phyloP scores from a whole-genome alignment of 2,888 invertebrate genomes.

The Campoplex nolae region DNA sequence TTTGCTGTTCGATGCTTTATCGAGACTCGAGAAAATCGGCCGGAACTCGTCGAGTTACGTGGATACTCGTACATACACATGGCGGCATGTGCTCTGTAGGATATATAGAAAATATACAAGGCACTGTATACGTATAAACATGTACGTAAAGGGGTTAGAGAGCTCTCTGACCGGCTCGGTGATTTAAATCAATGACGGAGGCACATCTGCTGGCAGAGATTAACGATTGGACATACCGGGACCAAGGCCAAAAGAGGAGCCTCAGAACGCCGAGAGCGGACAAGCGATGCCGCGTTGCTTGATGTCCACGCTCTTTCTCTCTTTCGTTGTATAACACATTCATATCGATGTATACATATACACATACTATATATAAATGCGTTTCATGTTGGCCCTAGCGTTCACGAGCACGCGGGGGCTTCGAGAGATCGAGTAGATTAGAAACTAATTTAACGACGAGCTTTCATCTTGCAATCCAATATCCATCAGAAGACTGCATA shows the following conservation, averaged over 20 bases:
- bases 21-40: conserved; percentile 13
- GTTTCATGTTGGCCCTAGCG: conserved; percentile 48
- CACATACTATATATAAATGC: conserved; percentile 5
- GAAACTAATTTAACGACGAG: conserved; percentile 81
- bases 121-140: conserved; percentile 31
- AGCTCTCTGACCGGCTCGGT: conserved; percentile 72
- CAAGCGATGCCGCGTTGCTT: conserved; percentile 69
- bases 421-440: conserved; percentile 79
- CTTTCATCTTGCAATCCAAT: conserved; percentile 80
- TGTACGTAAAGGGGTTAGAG: conserved; percentile 75
- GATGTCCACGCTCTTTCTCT: conserved; percentile 33
- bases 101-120: conserved; percentile 27
- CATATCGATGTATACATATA: not conserved
- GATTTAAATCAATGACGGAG: conserved; percentile 82
- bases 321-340: conserved; percentile 1
- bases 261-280: conserved; percentile 69
- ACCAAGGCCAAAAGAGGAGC: conserved; percentile 69
- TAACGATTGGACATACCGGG: conserved; percentile 78
- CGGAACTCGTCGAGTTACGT: conserved; percentile 14
- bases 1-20: not conserved
- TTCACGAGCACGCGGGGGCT: conserved; percentile 62
- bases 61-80: conserved; percentile 7
- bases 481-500: conserved; percentile 72
- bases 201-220: conserved; percentile 81
- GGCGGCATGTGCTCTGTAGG: conserved; percentile 10